phyloP scores from a whole-genome alignment of 2,797 vertebrate genomes.

The Smutsia temminckii region DNA sequence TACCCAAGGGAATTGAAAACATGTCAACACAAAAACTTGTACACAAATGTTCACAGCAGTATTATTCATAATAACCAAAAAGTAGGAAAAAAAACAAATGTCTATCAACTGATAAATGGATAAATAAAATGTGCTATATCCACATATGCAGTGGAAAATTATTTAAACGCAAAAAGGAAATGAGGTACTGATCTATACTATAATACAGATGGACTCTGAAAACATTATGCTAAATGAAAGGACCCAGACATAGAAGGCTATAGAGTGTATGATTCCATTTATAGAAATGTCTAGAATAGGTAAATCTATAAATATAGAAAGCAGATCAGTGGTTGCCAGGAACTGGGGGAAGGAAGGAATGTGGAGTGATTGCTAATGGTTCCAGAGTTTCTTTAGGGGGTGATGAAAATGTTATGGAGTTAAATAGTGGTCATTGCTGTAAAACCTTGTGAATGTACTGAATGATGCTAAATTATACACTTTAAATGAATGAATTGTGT shows the following conservation, averaged over 20 bases:
- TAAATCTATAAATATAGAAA: not conserved
- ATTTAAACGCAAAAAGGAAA: not conserved
- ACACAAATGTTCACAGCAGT: not conserved
- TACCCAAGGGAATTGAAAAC: not conserved
- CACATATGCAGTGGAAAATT: not conserved
- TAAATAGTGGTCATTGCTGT: not conserved
- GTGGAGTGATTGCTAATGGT: too few species aligned
- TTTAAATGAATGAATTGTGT: not conserved
- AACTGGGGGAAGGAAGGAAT: not conserved
- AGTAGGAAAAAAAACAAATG: not conserved
- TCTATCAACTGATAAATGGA: not conserved
- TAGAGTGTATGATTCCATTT: too few species aligned
- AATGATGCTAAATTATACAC: not conserved
- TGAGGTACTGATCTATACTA: not conserved
- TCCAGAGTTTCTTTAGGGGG: not conserved
- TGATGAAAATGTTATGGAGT: not conserved
- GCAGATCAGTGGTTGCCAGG: not conserved
- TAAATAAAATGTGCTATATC: too few species aligned
- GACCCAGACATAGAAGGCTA: not conserved
- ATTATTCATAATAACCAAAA: not conserved
- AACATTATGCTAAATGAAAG: not conserved
- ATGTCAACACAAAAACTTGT: not conserved
- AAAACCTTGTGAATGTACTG: not conserved
- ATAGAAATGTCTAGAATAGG: not conserved
- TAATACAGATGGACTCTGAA: not conserved